phyloP scores from a whole-genome alignment of 1,140 invertebrate genomes.

The Drosophila bipectinata region DNA sequence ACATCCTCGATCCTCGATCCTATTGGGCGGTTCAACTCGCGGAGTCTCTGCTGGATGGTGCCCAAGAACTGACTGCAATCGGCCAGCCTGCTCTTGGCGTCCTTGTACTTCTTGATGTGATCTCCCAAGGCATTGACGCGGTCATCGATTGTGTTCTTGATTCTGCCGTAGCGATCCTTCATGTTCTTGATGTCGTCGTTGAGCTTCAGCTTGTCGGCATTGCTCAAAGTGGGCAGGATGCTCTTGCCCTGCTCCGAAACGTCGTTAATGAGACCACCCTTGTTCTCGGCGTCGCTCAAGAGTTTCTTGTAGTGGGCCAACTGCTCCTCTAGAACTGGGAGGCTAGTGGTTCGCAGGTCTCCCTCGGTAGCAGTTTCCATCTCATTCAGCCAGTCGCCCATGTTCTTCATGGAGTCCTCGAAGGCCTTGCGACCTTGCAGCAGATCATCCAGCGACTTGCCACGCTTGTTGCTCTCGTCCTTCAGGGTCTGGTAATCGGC shows the following conservation, averaged over 20 bases:
- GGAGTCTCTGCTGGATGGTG: constrained; percentile 92
- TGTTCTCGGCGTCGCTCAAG: constrained; percentile 89
- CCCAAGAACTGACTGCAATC: constrained; percentile 92
- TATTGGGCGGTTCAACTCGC: constrained; percentile 92
- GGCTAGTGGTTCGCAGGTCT: constrained; percentile 90
- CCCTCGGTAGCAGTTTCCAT: constrained; percentile 92
- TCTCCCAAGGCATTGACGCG: constrained; percentile 89
- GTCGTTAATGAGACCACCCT: constrained; percentile 89
- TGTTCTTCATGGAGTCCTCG: constrained; percentile 91
- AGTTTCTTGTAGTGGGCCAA: constrained; percentile 92
- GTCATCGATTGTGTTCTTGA: constrained; percentile 90
- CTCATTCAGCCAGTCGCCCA: constrained; percentile 93
- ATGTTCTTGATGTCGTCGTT: constrained; percentile 91
- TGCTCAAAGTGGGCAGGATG: constrained; percentile 91
- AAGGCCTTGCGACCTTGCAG: constrained; percentile 91
- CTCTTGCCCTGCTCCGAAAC: constrained; percentile 91
- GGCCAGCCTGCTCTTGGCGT: constrained; percentile 90
- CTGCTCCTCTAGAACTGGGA: constrained; percentile 93
- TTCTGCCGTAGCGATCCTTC: constrained; percentile 90
- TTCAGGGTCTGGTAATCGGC: constrained; percentile 89
- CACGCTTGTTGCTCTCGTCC: constrained; percentile 89
- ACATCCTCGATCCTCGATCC: constrained; percentile 94
- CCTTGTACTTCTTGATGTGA: constrained; percentile 91
- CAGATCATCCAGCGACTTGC: constrained; percentile 89
- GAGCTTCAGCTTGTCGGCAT: constrained; percentile 92